A percentile compares a stretch with the other conserved stretches of the same genome.
Evolutionary conservation across 2,888 invertebrate genomes (phyloP).

Genomic region (Ormyrus rosae): DNA sequence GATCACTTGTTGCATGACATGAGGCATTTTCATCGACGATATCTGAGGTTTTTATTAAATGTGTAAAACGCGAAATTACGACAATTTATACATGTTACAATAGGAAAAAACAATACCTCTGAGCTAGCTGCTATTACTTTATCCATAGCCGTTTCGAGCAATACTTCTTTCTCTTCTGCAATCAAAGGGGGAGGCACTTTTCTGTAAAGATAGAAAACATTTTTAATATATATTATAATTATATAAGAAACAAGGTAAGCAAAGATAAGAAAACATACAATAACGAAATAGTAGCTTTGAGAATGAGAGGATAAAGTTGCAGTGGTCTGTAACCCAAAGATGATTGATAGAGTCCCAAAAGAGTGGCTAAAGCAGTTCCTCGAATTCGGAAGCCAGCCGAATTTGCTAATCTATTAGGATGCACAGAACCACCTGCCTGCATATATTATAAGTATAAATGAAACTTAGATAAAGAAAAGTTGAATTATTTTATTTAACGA

Average conservation of each 20-base stretch:
- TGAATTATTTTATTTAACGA: too few species aligned
- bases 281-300: constrained; percentile 66
- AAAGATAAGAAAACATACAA: constrained; percentile 63
- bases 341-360: constrained; percentile 67
- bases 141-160: constrained; percentile 69
- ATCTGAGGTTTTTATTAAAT: constrained; percentile 58
- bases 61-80: not conserved
- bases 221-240: not conserved
- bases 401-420: constrained; percentile 64
- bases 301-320: constrained; percentile 67
- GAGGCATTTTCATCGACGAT: constrained; percentile 61
- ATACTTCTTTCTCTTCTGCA: constrained; percentile 66
- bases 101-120: constrained; percentile 60
- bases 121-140: constrained; percentile 69
- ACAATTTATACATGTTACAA: not conserved
- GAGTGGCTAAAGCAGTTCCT: constrained; percentile 64
- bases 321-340: constrained; percentile 68
- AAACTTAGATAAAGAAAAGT: too few species aligned
- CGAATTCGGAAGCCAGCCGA: constrained; percentile 64
- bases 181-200: constrained; percentile 66
- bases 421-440: constrained; percentile 66
- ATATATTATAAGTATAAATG: constrained; percentile 16
- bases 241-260: not conserved
- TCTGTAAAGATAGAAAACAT: constrained; percentile 37
- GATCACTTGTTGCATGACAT: constrained; percentile 63